Evolutionary conservation across 2,888 invertebrate genomes (phyloP).

Genomic region (Erebia aethiops): DNA sequence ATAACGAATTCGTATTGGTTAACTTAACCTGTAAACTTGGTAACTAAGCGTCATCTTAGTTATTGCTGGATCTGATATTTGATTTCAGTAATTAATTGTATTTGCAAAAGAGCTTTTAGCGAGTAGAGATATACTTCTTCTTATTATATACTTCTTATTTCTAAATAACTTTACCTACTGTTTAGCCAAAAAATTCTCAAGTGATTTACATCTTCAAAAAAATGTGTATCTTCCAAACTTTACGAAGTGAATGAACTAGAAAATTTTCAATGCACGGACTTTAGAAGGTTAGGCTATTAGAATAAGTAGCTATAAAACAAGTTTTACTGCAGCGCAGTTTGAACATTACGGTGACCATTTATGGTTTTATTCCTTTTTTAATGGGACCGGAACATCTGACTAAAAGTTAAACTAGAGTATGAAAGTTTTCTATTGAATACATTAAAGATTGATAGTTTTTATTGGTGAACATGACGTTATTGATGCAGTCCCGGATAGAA

Average conservation of each 20-base stretch:
- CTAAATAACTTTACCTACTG: too few species aligned
- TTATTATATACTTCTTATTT: too few species aligned
- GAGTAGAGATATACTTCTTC: too few species aligned
- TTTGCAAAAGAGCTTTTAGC: too few species aligned
- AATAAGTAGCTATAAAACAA: constrained; percentile 1
- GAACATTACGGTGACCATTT: constrained; percentile 12
- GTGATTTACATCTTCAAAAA: too few species aligned
- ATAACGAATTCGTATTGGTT: too few species aligned
- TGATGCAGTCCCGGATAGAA: not conserved
- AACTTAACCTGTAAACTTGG: too few species aligned
- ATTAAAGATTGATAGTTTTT: not conserved
- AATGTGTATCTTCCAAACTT: not conserved
- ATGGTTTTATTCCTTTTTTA: constrained; percentile 23
- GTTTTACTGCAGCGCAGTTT: constrained; percentile 16
- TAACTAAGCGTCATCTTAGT: too few species aligned
- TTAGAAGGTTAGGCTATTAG: not conserved
- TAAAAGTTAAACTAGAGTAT: constrained; percentile 7
- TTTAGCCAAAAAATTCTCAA: too few species aligned
- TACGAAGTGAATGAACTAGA: not conserved
- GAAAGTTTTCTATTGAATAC: constrained; percentile 3
- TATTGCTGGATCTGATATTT: too few species aligned
- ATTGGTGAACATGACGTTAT: not conserved
- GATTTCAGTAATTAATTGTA: too few species aligned
- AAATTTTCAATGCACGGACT: not conserved
- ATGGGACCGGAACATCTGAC: constrained; percentile 18